Evolutionary conservation across 2,797 vertebrate genomes (phyloP).

Genomic region (Enteromius mattozi): DNA sequence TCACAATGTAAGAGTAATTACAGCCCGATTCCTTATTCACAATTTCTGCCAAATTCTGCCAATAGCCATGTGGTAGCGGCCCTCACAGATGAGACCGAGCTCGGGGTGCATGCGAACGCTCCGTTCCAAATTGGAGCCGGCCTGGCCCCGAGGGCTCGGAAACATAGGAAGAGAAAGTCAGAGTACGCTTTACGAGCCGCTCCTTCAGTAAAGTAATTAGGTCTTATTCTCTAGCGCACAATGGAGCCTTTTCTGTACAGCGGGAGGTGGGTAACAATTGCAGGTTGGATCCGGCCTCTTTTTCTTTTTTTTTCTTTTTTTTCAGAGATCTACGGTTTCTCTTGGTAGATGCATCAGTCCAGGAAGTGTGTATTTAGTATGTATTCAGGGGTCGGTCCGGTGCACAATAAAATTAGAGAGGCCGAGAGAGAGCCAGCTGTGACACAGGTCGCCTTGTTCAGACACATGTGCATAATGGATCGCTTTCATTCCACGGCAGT

Average conservation of each 20-base stretch:
- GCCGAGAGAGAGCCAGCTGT: constrained; percentile 67
- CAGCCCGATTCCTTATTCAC: constrained; percentile 36
- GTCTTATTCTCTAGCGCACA: constrained; percentile 51
- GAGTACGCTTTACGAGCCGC: constrained; percentile 37
- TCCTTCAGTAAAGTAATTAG: constrained; percentile 55
- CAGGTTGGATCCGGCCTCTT: constrained; percentile 37
- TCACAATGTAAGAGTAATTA: constrained; percentile 44
- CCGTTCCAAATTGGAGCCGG: constrained; percentile 35
- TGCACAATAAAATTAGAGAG: constrained; percentile 63
- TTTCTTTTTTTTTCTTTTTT: constrained; percentile 26
- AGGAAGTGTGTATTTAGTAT: constrained; percentile 58
- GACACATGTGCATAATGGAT: constrained; percentile 77
- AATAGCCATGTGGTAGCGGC: constrained; percentile 42
- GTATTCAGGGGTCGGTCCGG: constrained; percentile 55
- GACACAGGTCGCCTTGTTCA: constrained; percentile 65
- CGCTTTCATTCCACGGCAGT: constrained; percentile 69
- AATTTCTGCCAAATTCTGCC: constrained; percentile 45
- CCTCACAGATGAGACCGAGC: constrained; percentile 38
- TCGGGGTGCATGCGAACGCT: constrained; percentile 10
- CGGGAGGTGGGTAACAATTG: constrained; percentile 20
- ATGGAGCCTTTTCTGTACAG: constrained; percentile 40
- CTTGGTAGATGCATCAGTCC: constrained; percentile 52
- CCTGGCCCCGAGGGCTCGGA: constrained; percentile 33
- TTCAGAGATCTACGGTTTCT: constrained; percentile 58
- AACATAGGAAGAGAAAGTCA: constrained; percentile 43